These are phyloP conservation scores for Lordiphosa andalusiaca DNA, from an alignment of 2,888 invertebrate species.

Conservation along the genomic window DNA sequence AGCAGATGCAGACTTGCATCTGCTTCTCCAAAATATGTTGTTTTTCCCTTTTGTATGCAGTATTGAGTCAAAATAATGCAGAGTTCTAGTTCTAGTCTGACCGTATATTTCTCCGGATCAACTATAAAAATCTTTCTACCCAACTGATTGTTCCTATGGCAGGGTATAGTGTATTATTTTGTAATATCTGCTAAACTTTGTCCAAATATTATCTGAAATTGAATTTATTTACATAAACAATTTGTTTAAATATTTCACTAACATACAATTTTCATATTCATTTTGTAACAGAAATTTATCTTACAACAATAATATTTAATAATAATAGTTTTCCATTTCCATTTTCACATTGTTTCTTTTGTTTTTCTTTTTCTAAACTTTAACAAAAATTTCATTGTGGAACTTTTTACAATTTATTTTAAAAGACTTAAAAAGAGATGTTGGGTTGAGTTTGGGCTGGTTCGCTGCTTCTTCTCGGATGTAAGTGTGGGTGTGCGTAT, in stretches of 20 bases:
- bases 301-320: conserved; percentile 20
- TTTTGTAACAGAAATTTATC: conserved; percentile 16
- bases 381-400: conserved; percentile 35
- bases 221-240: conserved; percentile 54
- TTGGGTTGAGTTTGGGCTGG: conserved; percentile 25
- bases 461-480: conserved; percentile 46
- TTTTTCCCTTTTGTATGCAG: too few relatives aligned
- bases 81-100: too few relatives aligned
- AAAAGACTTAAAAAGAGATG: conserved; percentile 47
- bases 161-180: not conserved
- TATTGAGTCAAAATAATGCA: too few relatives aligned
- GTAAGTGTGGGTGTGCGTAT: conserved; percentile 20
- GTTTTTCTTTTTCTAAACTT: conserved; percentile 30
- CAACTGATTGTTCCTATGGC: conserved; percentile 3
- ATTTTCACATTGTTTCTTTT: conserved; percentile 16
- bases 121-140: too few relatives aligned
- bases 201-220: conserved; percentile 25
- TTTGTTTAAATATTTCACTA: conserved; percentile 47
- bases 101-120: too few relatives aligned
- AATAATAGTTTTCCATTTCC: conserved; percentile 21
- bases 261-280: conserved; percentile 20
- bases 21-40: too few relatives aligned
- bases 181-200: conserved; percentile 22
- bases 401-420: conserved; percentile 57
- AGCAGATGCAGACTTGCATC: too few relatives aligned